Conservation (phyloP, 2,888 invertebrate genomes). For the Diaphora mendica region DNA sequence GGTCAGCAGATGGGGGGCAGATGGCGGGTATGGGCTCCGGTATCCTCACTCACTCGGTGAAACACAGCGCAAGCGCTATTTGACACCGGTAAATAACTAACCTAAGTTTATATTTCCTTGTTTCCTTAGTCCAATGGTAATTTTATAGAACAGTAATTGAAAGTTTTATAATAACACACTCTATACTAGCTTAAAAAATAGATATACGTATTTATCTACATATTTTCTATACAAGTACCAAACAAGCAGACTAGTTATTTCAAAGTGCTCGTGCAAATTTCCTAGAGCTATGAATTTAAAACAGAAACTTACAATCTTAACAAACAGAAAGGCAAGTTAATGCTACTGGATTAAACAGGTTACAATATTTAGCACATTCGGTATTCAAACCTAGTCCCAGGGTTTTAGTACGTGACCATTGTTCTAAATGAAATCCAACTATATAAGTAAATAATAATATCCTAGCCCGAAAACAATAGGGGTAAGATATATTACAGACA, state of each 20-base stretch:
- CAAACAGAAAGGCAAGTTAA: not conserved
- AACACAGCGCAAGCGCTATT: too few relatives aligned
- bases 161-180: not conserved
- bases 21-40: too few relatives aligned
- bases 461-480: not conserved
- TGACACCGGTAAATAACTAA: too few relatives aligned
- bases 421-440: not conserved
- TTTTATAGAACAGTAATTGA: not conserved
- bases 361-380: not conserved
- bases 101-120: not conserved
- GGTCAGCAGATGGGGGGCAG: too few relatives aligned
- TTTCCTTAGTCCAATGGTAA: not conserved
- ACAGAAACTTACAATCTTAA: not conserved
- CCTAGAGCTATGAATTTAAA: not conserved
- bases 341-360: not conserved
- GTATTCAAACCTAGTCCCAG: not conserved
- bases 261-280: not conserved
- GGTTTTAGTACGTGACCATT: not conserved
- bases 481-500: not conserved
- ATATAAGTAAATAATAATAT: not conserved
- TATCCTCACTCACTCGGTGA: too few relatives aligned
- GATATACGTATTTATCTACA: not conserved
- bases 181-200: not conserved
- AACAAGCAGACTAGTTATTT: not conserved
- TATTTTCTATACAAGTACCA: not conserved